A percentile compares a stretch with the other conserved stretches of the same genome.
phyloP scores from a whole-genome alignment of 2,797 vertebrate species.

The Synanceia verrucosa region DNA sequence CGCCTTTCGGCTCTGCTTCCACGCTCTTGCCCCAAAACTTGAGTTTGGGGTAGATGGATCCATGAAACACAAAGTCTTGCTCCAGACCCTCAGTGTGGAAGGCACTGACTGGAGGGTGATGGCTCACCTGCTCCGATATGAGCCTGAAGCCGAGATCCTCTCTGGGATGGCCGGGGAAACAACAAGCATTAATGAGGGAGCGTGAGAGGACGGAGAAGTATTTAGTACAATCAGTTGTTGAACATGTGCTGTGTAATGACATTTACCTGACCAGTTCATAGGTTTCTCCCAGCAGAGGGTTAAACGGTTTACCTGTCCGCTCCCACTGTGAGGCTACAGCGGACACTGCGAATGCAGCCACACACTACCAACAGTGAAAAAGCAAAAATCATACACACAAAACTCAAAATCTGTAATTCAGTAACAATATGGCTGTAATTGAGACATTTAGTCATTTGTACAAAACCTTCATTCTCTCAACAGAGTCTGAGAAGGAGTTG shows the following conservation, averaged over 20 bases:
- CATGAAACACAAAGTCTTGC: constrained; percentile 95
- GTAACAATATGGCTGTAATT: background rate
- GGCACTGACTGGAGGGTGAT: constrained; percentile 97
- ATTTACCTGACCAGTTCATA: constrained; percentile 93
- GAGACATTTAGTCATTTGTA: background rate
- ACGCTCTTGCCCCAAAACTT: constrained; percentile 99
- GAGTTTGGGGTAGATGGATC: constrained; percentile 98
- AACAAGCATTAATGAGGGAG: background rate
- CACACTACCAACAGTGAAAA: constrained; percentile 80
- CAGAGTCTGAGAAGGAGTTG: constrained; percentile 85
- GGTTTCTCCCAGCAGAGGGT: constrained; percentile 96
- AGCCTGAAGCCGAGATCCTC: constrained; percentile 97
- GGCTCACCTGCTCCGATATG: constrained; percentile 98
- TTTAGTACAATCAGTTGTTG: background rate
- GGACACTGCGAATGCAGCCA: constrained; percentile 96
- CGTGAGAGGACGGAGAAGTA: background rate
- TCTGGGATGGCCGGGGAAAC: constrained; percentile 72
- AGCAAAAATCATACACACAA: constrained; percentile 1
- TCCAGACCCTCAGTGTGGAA: constrained; percentile 95
- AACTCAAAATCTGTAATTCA: background rate
- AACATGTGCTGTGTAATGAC: background rate
- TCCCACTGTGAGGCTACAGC: constrained; percentile 99
- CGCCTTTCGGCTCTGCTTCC: constrained; percentile 96
- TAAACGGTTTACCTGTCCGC: constrained; percentile 97
- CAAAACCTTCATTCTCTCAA: constrained; percentile 94